Evolutionary conservation across 2,113 vertebrate species (phyloP), one percentile per base, ranked within the genome.

Genomic region (Zapornia atra): DNA sequence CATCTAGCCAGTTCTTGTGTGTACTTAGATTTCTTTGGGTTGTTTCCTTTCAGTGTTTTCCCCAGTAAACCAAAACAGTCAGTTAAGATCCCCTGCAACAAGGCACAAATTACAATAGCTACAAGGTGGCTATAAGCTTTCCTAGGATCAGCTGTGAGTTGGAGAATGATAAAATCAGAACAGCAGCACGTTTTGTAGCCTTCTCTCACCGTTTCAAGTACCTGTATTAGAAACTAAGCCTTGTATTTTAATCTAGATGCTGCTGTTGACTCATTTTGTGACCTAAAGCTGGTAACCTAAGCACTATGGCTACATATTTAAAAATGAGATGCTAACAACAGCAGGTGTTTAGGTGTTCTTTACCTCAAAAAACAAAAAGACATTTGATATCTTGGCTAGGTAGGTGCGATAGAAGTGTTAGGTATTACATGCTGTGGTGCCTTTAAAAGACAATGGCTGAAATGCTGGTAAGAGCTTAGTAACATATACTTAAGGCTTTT

Each of bases 251-350:
- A 79, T 68, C 29, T 38, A 8, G 12, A 54, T 70, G 59, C 70
- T 88, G 50, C 56, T 71, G 4, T 51, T 75, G 8, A 36, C 13
- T 68, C 9, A 5, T 57, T 89, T 78, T 57, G 22, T 89, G 34
- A 79, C 26, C 38, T 38, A 13, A 69, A 71, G 26, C 10, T 38
- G 28, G 25, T 82, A 78, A 64, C 18, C 4, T 53, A 24, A 36
- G 21, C 0, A 0, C 29, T 65, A 1, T 69, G 24, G 29, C 59
- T 70, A 11, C 5, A 0, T 40, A 15, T 15, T 6, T 63, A 51
- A 54, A 51, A n/a, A n/a, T 36, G 29, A 14, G 3, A 7, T 38
- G 16, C 15, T 64, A 56, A 22, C 29, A 81, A 26, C 33, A 34
- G 20, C 18, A 48, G 69, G 15, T 82, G 14, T 51, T 87, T 5